phyloP scores from a whole-genome alignment of 2,113 vertebrate genomes.

The Rutilus rutilus region DNA sequence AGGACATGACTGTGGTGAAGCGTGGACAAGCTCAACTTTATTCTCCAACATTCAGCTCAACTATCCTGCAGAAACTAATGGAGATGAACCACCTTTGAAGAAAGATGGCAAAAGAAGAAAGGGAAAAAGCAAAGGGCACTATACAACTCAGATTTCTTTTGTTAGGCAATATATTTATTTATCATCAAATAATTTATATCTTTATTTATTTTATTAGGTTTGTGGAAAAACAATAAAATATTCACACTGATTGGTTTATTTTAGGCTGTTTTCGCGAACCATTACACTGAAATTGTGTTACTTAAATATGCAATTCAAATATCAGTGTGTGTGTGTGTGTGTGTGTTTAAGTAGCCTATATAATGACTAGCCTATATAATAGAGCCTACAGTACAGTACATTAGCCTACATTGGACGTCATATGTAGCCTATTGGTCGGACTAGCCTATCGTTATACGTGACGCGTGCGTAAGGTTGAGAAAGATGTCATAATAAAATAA shows the following conservation, averaged over 20 bases:
- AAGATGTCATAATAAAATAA: not conserved
- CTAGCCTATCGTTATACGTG: not conserved
- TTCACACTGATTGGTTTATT: not conserved
- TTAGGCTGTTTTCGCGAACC: not conserved
- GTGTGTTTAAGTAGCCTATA: not conserved
- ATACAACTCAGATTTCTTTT: not conserved
- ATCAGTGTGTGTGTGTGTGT: too few relatives aligned
- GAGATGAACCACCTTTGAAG: not conserved
- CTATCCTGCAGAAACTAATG: not conserved
- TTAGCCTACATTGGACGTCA: not conserved
- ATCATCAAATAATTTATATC: not conserved
- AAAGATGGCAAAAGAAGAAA: not conserved
- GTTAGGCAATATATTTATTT: not conserved
- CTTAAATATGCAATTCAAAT: not conserved
- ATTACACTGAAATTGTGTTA: not conserved
- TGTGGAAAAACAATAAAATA: not conserved
- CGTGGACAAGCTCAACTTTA: too few relatives aligned
- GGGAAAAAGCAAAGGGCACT: not conserved
- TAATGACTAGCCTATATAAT: not conserved
- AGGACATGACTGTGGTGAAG: too few relatives aligned
- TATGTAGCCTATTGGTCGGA: too few relatives aligned
- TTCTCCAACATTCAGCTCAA: too few relatives aligned
- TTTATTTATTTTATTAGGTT: not conserved
- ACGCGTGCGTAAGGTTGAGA: not conserved
- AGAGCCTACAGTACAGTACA: not conserved